phyloP scores from a whole-genome alignment of 2,113 vertebrate genomes.

The Camelus dromedarius region DNA sequence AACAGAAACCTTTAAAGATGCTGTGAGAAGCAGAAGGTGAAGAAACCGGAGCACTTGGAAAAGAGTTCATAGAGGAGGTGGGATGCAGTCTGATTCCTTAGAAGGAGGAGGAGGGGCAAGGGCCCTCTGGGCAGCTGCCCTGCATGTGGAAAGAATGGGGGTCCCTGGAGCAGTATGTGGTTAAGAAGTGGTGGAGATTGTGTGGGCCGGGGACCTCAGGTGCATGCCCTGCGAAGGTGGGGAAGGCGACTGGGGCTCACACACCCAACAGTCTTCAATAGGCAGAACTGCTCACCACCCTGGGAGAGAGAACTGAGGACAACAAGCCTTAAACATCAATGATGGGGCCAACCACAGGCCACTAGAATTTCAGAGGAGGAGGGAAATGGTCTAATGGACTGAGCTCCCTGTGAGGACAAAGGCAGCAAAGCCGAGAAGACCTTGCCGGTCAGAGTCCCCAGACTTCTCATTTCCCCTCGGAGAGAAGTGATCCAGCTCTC shows the following conservation, averaged over 20 bases:
- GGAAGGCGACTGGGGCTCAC: not conserved
- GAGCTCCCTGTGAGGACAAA: not conserved
- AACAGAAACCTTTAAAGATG: not conserved
- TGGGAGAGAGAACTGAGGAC: not conserved
- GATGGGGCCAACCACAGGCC: not conserved
- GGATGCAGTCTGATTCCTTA: not conserved
- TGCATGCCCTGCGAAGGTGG: fast-evolving
- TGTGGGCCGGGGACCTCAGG: not conserved
- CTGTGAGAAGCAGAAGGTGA: not conserved
- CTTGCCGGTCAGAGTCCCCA: not conserved
- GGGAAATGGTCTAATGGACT: not conserved
- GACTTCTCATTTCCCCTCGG: not conserved
- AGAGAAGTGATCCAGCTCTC: not conserved
- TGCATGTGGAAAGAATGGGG: fast-evolving
- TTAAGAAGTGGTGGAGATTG: too few species aligned
- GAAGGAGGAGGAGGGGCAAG: fast-evolving
- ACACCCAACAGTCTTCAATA: too few species aligned
- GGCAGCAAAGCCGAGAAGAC: too few species aligned
- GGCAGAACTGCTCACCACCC: fast-evolving
- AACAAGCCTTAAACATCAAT: not conserved
- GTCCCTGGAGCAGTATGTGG: fast-evolving
- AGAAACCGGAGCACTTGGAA: not conserved
- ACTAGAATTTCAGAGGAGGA: not conserved
- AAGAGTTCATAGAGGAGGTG: not conserved
- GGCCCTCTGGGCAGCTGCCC: too few species aligned